Evolutionary conservation across 2,888 invertebrate species (phyloP).

Genomic region (Andrena flavipes): DNA sequence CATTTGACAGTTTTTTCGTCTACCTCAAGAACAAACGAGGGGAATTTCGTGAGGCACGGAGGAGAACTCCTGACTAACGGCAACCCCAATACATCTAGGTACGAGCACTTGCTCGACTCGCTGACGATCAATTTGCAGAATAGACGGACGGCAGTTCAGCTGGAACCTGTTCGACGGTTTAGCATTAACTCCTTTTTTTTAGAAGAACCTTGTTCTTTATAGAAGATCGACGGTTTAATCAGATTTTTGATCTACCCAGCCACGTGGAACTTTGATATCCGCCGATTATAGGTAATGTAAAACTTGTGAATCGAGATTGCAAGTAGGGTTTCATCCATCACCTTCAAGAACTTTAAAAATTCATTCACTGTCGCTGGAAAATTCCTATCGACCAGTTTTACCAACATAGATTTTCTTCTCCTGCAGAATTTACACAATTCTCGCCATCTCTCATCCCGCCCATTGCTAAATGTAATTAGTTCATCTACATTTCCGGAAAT

Average conservation of each 20-base stretch:
- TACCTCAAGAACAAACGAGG: neutral
- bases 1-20: neutral
- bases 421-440: neutral
- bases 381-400: neutral
- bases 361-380: neutral
- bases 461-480: conserved; percentile 5
- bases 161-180: neutral
- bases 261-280: neutral
- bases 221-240: neutral
- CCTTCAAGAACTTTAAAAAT: neutral
- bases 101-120: neutral
- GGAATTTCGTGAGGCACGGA: neutral
- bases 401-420: neutral
- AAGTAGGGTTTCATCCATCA: neutral
- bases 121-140: neutral
- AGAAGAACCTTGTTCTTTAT: neutral
- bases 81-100: neutral
- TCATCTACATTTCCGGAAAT: neutral
- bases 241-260: neutral
- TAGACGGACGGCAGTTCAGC: neutral
- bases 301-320: neutral
- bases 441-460: neutral
- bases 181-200: neutral
- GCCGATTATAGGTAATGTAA: neutral
- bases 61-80: neutral